phyloP scores from a whole-genome alignment of 2,797 vertebrate species.

The Anas flavirostris region DNA sequence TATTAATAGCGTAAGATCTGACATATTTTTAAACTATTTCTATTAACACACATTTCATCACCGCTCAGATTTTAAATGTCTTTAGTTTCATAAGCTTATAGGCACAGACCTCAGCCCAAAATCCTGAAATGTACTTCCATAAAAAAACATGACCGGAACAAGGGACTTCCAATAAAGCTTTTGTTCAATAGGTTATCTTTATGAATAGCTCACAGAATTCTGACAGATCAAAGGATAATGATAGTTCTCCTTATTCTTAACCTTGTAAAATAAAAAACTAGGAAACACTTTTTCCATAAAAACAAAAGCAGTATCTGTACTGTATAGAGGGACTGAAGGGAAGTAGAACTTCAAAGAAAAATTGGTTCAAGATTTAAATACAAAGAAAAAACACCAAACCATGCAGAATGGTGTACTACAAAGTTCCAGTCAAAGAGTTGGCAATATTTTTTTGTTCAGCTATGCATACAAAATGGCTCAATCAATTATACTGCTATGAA shows the following conservation, averaged over 20 bases:
- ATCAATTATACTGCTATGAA: neutral
- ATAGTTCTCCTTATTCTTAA: neutral
- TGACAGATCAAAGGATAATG: neutral
- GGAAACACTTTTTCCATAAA: neutral
- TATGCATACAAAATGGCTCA: neutral
- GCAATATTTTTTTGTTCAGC: neutral
- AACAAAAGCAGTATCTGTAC: neutral
- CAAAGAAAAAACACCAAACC: neutral
- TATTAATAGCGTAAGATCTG: neutral
- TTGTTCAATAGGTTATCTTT: neutral
- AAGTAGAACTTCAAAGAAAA: neutral
- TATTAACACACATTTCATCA: neutral
- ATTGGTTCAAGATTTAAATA: neutral
- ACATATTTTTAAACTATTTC: neutral
- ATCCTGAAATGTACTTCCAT: neutral
- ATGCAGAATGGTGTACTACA: neutral
- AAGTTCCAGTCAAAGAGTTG: neutral
- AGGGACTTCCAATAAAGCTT: neutral
- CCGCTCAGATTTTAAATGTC: neutral
- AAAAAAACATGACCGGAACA: neutral
- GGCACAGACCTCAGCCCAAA: neutral
- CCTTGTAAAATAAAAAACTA: neutral
- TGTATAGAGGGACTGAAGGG: neutral
- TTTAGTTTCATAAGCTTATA: neutral
- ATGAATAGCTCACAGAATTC: neutral